These are phyloP conservation scores for Oncorhynchus clarkii DNA, from an alignment of 2,113 vertebrate genomes.

Conservation along the genomic window DNA sequence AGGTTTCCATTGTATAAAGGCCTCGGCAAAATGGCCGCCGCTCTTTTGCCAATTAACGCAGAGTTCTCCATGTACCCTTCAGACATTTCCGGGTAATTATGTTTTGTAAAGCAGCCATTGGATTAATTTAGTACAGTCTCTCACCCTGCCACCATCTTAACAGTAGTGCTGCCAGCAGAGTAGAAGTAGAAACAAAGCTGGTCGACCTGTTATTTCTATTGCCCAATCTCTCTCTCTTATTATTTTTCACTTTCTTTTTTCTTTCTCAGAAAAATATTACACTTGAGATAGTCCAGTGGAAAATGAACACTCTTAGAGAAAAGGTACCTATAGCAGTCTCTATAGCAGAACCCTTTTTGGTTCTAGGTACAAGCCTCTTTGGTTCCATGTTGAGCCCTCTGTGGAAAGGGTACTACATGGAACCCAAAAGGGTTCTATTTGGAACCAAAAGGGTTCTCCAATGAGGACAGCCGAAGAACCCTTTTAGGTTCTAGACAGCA, in stretches of 20 bases:
- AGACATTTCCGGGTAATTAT: conserved; percentile 31
- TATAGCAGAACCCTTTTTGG: too few relatives aligned
- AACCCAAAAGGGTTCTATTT: too few relatives aligned
- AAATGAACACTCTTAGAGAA: conserved; percentile 1
- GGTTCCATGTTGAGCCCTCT: too few relatives aligned
- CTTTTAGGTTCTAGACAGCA: too few relatives aligned
- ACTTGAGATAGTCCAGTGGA: conserved; percentile 23
- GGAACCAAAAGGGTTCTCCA: too few relatives aligned
- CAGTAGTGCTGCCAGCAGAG: not conserved
- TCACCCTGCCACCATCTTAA: not conserved
- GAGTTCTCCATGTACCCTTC: not conserved
- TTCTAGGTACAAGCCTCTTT: too few relatives aligned
- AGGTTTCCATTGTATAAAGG: not conserved
- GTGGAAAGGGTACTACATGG: too few relatives aligned
- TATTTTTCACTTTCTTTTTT: conserved; percentile 5
- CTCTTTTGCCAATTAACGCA: conserved; percentile 15
- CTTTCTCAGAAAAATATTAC: not conserved
- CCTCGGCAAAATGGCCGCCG: not conserved
- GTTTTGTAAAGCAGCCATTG: conserved; percentile 15
- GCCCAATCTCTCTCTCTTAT: not conserved
- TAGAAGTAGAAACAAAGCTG: not conserved
- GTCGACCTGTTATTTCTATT: not conserved
- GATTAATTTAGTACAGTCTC: conserved; percentile 6
- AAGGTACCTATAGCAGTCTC: too few relatives aligned
- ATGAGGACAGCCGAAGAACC: too few relatives aligned